phyloP scores from a whole-genome alignment of 2,888 invertebrate genomes.

The Andrena camellia region DNA sequence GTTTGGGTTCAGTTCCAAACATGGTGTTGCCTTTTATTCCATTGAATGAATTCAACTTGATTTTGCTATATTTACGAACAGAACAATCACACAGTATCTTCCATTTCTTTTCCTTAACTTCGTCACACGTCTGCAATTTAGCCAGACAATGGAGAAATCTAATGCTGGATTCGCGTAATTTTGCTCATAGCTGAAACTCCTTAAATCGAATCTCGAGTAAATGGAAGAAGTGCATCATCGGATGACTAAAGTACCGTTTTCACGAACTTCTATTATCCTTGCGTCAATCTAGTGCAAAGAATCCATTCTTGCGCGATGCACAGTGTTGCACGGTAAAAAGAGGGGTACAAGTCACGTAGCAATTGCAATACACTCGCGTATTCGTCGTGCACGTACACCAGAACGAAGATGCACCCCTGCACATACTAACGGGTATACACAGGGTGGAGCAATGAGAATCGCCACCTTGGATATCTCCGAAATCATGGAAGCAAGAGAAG shows the following conservation, averaged over 20 bases:
- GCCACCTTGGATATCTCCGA: no score
- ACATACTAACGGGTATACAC: conserved; percentile 32
- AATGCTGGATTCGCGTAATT: neutral
- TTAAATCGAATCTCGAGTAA: neutral
- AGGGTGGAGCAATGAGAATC: no score
- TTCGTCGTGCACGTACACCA: conserved; percentile 46
- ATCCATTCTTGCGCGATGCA: conserved; percentile 19
- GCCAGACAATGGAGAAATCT: neutral
- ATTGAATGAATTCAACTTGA: neutral
- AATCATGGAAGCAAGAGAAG: no score
- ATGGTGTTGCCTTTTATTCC: neutral
- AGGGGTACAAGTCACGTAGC: neutral
- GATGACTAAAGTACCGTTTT: neutral
- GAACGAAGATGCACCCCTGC: conserved; percentile 29
- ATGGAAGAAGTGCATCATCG: neutral
- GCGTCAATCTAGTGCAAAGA: conserved; percentile 36
- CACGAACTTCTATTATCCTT: conserved; percentile 31
- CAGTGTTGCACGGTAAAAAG: conserved; percentile 47
- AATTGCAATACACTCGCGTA: conserved; percentile 56
- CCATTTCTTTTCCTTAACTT: neutral
- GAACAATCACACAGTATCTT: neutral
- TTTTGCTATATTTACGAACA: neutral
- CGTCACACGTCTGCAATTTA: neutral
- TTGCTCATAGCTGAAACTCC: neutral
- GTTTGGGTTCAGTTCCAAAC: neutral